These are phyloP conservation scores for Stictocephala bisonia DNA, from an alignment of 2,888 invertebrate species.

Conservation along the genomic window DNA sequence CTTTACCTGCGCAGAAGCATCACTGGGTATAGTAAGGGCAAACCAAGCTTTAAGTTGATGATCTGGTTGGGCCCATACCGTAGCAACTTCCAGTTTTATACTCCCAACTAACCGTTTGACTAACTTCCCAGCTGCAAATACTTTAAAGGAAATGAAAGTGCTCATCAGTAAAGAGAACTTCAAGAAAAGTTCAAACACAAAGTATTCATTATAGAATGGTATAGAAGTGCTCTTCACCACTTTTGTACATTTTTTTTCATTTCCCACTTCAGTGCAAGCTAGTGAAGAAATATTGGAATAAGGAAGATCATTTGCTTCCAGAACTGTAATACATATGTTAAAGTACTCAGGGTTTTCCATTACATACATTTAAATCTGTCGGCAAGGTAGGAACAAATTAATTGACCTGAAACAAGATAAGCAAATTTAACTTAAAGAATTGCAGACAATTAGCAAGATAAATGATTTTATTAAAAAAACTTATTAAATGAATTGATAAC, in stretches of 20 bases:
- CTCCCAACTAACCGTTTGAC: background rate
- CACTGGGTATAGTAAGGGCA: background rate
- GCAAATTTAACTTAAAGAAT: no score
- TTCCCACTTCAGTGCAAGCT: background rate
- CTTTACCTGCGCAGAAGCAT: background rate
- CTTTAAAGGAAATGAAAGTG: background rate
- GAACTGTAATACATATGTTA: no score
- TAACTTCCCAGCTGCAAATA: no score
- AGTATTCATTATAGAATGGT: slow-evolving; percentile 4
- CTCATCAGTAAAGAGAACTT: background rate
- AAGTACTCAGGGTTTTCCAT: no score
- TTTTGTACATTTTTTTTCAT: background rate
- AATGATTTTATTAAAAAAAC: no score
- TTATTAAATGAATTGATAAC: no score
- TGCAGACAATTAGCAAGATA: no score
- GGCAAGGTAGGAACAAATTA: no score
- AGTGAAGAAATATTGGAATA: background rate
- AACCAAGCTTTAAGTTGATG: background rate
- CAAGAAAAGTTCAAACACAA: slow-evolving; percentile 3
- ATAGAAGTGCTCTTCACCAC: background rate
- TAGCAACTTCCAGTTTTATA: background rate
- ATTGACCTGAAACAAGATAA: no score
- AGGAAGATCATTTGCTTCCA: no score
- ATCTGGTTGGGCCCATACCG: background rate
- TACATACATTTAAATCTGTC: no score